These are phyloP conservation scores for Apeira syringaria DNA, from an alignment of 2,888 invertebrate species.

Conservation along the genomic window DNA sequence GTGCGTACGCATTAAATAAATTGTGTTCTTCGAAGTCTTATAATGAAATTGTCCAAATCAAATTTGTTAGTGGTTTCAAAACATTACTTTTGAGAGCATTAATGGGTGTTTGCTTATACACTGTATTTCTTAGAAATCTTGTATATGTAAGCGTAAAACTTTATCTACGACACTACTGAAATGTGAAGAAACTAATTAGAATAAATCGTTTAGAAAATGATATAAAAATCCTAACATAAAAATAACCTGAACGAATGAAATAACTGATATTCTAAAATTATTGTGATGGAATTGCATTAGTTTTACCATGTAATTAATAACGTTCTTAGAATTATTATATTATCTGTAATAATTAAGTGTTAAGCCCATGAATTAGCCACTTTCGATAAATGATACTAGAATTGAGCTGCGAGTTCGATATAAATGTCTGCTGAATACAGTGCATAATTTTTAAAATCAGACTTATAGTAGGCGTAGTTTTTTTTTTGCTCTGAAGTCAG, in stretches of 20 bases:
- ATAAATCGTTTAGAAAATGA: slow-evolving; percentile 18
- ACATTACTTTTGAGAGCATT: no score
- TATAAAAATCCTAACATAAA: slow-evolving; percentile 21
- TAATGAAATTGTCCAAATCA: no score
- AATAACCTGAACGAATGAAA: slow-evolving; percentile 68
- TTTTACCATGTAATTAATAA: slow-evolving; percentile 54
- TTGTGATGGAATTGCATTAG: slow-evolving; percentile 82
- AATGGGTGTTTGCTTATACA: no score
- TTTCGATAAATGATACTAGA: slow-evolving; percentile 6
- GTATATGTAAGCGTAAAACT: no score
- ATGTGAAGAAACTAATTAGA: no score
- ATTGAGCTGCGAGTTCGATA: not conserved
- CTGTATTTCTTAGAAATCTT: no score
- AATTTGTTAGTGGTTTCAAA: no score
- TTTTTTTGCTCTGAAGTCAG: no score
- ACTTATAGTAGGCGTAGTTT: no score
- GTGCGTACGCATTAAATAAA: no score
- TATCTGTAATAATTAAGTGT: slow-evolving; percentile 13
- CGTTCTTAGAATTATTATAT: slow-evolving; percentile 36
- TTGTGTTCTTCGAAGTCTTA: no score
- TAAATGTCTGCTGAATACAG: not conserved
- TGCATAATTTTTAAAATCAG: not conserved
- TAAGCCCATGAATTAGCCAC: slow-evolving; percentile 4
- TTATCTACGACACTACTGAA: no score
- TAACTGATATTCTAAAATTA: slow-evolving; percentile 82